Evolutionary conservation across 2,113 vertebrate species (phyloP).

Genomic region (Baryphthengus martii): DNA sequence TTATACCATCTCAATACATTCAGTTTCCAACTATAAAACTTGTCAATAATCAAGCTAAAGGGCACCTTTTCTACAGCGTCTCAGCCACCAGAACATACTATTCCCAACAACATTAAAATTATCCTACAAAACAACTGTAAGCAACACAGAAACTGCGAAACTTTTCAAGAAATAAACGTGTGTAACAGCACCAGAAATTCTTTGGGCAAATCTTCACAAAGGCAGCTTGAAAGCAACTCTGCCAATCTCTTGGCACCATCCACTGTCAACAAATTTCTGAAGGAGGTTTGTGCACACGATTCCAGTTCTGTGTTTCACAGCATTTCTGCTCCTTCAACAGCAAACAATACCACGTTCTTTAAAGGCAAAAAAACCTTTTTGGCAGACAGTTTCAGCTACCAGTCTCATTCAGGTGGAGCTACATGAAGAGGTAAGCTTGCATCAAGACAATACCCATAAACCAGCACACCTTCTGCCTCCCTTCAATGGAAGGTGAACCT

Average conservation of each 20-base stretch:
- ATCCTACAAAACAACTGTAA: background rate
- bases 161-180: background rate
- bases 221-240: background rate
- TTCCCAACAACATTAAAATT: background rate
- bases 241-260: background rate
- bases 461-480: background rate
- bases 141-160: background rate
- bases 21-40: background rate
- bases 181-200: background rate
- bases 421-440: rapidly evolving
- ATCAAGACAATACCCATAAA: background rate
- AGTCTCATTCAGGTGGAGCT: rapidly evolving
- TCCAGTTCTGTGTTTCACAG: background rate
- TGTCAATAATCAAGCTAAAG: background rate
- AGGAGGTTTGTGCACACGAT: rapidly evolving
- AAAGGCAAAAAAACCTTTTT: background rate
- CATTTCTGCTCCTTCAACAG: background rate
- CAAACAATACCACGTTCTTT: background rate
- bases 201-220: background rate
- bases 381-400: background rate
- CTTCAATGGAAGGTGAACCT: background rate
- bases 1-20: background rate
- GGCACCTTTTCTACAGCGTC: background rate
- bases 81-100: background rate
- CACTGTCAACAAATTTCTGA: background rate